A percentile compares a stretch with the other conserved stretches of the same genome.
Conservation (phyloP, 1,140 invertebrate species). For the Aphaenogaster floridana region DNA sequence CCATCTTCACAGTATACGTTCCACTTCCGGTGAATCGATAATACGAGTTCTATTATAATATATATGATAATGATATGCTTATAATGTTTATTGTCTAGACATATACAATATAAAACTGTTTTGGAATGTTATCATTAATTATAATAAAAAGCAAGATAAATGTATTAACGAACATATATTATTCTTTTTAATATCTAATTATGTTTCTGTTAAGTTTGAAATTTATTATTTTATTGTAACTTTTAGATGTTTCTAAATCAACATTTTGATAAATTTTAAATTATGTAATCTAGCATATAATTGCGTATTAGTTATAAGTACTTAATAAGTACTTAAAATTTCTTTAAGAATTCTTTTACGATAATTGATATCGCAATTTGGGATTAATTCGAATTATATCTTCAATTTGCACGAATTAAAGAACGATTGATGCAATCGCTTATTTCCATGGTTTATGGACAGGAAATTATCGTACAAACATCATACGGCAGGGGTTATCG, state of each 20-base stretch:
- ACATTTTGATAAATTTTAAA: background rate
- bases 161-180: background rate
- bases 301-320: no score
- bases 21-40: conserved; percentile 33
- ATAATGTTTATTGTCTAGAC: background rate
- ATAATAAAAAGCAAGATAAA: background rate
- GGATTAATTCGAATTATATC: background rate
- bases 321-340: background rate
- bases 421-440: background rate
- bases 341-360: background rate
- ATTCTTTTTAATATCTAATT: background rate
- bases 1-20: background rate
- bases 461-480: conserved; percentile 4
- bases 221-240: background rate
- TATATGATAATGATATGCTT: background rate
- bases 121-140: background rate
- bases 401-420: conserved; percentile 1
- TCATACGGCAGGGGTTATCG: background rate
- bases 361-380: background rate
- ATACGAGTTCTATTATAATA: background rate
- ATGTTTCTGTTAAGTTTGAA: background rate
- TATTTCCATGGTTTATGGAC: background rate
- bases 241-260: background rate
- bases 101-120: background rate
- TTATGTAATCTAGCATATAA: background rate